phyloP scores from a whole-genome alignment of 2,797 vertebrate genomes.

The Anabacerthia variegaticeps region DNA sequence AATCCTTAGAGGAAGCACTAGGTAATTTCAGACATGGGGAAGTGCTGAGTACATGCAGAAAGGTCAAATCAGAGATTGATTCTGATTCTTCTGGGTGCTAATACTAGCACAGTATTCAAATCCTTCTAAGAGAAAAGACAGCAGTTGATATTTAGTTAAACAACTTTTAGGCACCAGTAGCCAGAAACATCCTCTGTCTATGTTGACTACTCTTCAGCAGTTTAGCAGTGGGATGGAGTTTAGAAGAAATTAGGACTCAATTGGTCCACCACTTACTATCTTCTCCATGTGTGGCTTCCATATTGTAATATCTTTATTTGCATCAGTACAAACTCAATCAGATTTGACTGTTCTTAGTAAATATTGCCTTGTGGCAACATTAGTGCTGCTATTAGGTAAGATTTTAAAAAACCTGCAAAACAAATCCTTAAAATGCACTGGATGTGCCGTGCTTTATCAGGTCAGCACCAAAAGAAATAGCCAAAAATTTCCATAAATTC shows the following conservation, averaged over 20 bases:
- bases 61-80: not conserved
- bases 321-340: not conserved
- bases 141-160: not conserved
- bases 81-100: not conserved
- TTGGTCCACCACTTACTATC: not conserved
- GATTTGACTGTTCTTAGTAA: not conserved
- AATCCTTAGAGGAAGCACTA: not conserved
- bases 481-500: not conserved
- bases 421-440: not conserved
- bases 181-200: not conserved
- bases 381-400: not conserved
- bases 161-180: not conserved
- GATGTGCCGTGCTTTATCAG: not conserved
- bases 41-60: not conserved
- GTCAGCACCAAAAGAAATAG: not conserved
- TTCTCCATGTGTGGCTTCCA: not conserved
- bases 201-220: not conserved
- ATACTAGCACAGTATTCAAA: not conserved
- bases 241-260: not conserved
- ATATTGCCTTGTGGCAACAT: not conserved
- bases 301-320: not conserved
- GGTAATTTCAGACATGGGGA: not conserved
- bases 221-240: not conserved
- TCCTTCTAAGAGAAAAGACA: not conserved
- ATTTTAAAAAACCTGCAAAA: accelerated